These are phyloP conservation scores for Leptopilina syphax DNA, from an alignment of 2,888 invertebrate species.

Conservation along the genomic window DNA sequence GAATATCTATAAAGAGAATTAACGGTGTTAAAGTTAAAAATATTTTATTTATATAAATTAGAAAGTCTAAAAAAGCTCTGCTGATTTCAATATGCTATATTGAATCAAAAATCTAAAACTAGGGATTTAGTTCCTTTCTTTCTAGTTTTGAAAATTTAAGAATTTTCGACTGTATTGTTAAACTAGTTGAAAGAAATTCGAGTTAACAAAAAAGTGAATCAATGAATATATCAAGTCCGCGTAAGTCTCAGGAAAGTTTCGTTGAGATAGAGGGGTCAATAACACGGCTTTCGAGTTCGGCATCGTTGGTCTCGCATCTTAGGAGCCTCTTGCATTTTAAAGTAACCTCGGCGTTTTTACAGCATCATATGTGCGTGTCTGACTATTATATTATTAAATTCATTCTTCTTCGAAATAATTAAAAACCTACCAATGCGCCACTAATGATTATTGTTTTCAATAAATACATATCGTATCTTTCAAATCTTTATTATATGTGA, in stretches of 20 bases:
- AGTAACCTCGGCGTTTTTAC: constrained; percentile 1
- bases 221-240: constrained; percentile 11
- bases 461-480: background rate
- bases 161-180: background rate
- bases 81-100: too few species aligned
- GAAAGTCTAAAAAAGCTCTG: too few species aligned
- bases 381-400: constrained; percentile 5
- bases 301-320: constrained; percentile 6
- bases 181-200: background rate
- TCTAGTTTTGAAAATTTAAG: background rate
- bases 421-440: background rate
- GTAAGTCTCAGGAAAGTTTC: constrained; percentile 23
- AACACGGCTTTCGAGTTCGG: constrained; percentile 15
- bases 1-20: too few species aligned
- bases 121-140: background rate
- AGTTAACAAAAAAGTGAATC: constrained; percentile 3
- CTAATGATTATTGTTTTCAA: background rate
- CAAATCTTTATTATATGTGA: background rate
- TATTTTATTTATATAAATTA: too few species aligned
- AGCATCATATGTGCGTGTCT: constrained; percentile 6
- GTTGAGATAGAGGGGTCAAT: constrained; percentile 18
- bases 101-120: too few species aligned
- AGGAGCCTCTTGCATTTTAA: constrained; percentile 17
- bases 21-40: too few species aligned
- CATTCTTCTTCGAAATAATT: constrained; percentile 3